phyloP scores from a whole-genome alignment of 2,888 invertebrate genomes.

The Dermolepida albohirtum region DNA sequence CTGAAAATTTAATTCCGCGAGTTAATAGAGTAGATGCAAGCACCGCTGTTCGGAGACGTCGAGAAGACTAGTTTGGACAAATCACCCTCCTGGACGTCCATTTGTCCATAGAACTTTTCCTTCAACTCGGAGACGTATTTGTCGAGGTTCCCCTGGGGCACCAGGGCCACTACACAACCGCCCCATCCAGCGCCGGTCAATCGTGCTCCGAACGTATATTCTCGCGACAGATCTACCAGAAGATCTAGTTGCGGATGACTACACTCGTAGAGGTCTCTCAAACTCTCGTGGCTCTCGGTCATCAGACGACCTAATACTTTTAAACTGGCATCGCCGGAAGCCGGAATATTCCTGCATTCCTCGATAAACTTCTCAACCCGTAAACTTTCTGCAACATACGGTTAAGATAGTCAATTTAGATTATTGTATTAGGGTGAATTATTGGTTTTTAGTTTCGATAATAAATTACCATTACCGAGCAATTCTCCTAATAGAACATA shows the following conservation, averaged over 20 bases:
- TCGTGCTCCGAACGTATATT: conserved; percentile 78
- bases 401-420: too few relatives aligned
- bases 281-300: conserved; percentile 89
- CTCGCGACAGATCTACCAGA: conserved; percentile 80
- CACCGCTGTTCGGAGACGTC: conserved; percentile 78
- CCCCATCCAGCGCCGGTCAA: conserved; percentile 99
- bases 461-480: background rate
- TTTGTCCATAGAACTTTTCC: conserved; percentile 75
- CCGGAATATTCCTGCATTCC: conserved; percentile 68
- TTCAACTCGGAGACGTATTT: conserved; percentile 77
- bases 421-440: too few relatives aligned
- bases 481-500: background rate
- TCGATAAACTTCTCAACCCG: conserved; percentile 84
- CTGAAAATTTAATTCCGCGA: conserved; percentile 33
- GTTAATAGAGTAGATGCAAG: conserved; percentile 67
- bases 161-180: conserved; percentile 92
- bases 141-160: conserved; percentile 73
- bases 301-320: conserved; percentile 82
- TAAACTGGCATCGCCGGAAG: conserved; percentile 63
- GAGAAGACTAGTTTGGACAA: conserved; percentile 74
- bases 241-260: conserved; percentile 89
- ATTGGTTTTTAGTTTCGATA: too few relatives aligned
- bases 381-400: conserved; percentile 75
- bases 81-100: conserved; percentile 65
- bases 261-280: conserved; percentile 90